Conservation (phyloP, 92 coral and sea anemone genomes). For the Epizoanthus ramosus region DNA sequence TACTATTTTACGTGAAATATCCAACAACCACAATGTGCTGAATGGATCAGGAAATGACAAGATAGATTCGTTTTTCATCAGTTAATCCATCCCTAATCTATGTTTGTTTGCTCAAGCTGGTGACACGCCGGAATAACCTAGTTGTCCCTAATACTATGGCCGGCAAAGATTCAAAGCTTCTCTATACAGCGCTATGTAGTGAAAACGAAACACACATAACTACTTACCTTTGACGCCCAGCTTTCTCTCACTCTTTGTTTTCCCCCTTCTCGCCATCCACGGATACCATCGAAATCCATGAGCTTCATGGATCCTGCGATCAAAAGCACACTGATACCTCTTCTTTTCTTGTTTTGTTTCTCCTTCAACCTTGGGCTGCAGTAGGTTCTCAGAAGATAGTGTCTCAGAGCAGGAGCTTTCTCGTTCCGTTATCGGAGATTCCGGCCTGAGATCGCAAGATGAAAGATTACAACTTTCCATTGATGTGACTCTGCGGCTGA, state of each 20-base stretch:
- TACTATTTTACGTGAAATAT: too few relatives aligned
- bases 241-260: background rate
- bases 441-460: background rate
- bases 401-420: slow-evolving; percentile 1
- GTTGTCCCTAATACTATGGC: background rate
- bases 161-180: too few relatives aligned
- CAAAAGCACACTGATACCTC: background rate
- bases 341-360: slow-evolving; percentile 4
- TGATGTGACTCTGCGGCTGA: background rate
- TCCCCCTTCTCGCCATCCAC: slow-evolving; percentile 22
- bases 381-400: background rate
- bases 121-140: slow-evolving; percentile 6
- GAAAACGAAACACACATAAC: background rate
- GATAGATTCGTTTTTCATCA: slow-evolving; percentile 26
- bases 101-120: slow-evolving; percentile 8
- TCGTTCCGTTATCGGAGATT: background rate
- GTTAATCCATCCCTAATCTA: slow-evolving; percentile 1
- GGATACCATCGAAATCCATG: slow-evolving; percentile 27
- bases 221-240: slow-evolving; percentile 5
- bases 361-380: background rate
- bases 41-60: background rate
- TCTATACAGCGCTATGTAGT: background rate
- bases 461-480: slow-evolving; percentile 22
- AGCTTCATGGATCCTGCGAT: background rate
- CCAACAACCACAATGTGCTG: background rate